Base-by-base conservation (phyloP, 2,797 vertebrate species). In the Thalassophryne amazonica region DNA sequence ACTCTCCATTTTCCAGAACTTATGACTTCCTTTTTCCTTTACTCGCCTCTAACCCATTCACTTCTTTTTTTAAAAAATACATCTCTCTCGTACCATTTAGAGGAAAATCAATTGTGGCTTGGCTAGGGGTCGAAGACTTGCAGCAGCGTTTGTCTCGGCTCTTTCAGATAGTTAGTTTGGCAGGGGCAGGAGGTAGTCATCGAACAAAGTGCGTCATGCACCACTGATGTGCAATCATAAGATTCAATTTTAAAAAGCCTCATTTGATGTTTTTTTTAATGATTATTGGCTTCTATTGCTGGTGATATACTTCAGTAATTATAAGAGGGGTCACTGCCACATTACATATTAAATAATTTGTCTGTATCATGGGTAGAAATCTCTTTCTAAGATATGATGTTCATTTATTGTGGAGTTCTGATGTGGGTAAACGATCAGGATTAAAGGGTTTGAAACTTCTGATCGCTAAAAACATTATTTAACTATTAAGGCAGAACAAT, bases 81-180 rank as follows among this genome's bases (percentile, higher is more conserved):
- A 32, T 68, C 49, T 68, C 10, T 53, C 22, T 40, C 49, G 50
- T 69, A 33, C 32, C 57, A 49, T 76, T 74, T 60, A 73, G 22
- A 51, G 33, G 28, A 33, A 83, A 84, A 81, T 81, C 76, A 63
- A 75, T 86, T 66, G 57, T 47, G 49, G 60, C 45, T 71, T 79
- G 65, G 74, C 68, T 58, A 37, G 18, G 46, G 47, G 60, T 76
- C 69, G 77, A 47, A 70, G 41, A 71, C 40, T 59, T 72, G 57
- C 49, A 55, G 61, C 51, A 55, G 38, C 14, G 50, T 70, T 50
- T 51, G 33, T 60, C 58, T 61, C 27, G 0, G 12, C 56, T 58
- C 54, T 74, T 56, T 69, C 45, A 11, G 12, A 36, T 39, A 33
- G 46, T 67, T 59, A 32, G 37, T 41, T 65, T 54, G 66, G 63